Evolutionary conservation across 2,797 vertebrate species (phyloP).

Genomic region (Novumbra hubbsi): DNA sequence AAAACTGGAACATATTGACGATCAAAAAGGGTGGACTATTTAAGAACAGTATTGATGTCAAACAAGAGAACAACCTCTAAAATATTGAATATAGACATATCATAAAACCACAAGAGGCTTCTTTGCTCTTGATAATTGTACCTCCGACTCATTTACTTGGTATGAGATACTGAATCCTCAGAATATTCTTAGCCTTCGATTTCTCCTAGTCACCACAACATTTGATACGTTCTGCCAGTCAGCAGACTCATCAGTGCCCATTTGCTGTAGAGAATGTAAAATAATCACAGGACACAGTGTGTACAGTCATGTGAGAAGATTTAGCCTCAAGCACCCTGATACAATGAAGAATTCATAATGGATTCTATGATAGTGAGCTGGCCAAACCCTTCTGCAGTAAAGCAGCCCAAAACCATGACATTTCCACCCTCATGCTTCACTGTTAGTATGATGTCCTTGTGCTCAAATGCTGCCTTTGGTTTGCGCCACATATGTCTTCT

Average conservation of each 20-base stretch:
- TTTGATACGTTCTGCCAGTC: not conserved
- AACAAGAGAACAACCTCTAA: conserved; percentile 9
- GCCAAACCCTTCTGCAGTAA: too few relatives aligned
- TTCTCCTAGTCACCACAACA: not conserved
- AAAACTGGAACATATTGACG: conserved; percentile 2
- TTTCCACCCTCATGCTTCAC: too few relatives aligned
- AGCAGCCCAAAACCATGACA: too few relatives aligned
- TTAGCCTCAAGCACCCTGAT: too few relatives aligned
- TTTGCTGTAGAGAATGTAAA: not conserved
- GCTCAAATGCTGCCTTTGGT: too few relatives aligned
- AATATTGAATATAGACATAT: not conserved
- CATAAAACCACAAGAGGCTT: not conserved
- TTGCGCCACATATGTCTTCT: too few relatives aligned
- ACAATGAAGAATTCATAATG: too few relatives aligned
- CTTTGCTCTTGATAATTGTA: not conserved
- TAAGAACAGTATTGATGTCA: conserved; percentile 9
- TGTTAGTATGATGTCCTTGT: too few relatives aligned
- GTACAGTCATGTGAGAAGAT: too few relatives aligned
- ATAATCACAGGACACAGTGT: not conserved
- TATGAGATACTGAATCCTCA: not conserved
- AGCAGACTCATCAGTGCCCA: not conserved
- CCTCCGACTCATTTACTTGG: not conserved
- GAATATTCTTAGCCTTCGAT: not conserved
- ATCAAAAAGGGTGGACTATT: conserved; percentile 13
- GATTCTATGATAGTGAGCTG: too few relatives aligned